Base-by-base conservation (phyloP, 2,888 invertebrate species). In the Macaria liturata region DNA sequence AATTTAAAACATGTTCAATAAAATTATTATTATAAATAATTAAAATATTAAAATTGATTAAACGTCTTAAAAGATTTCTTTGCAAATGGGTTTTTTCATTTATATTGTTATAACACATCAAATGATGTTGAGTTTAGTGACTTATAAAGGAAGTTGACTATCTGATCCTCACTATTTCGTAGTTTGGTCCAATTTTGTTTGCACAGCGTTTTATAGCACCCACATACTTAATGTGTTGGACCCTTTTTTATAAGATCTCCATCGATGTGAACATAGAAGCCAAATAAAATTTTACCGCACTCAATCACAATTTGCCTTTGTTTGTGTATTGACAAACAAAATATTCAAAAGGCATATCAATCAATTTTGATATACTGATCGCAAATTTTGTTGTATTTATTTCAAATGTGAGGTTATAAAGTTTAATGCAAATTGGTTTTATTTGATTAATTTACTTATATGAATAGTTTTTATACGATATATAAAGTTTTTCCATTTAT, bases 101-200 rank as follows among this genome's bases (percentile, higher is more conserved):
- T n/a, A n/a, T n/a, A n/a, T n/a, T n/a, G n/a, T n/a, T n/a, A n/a
- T n/a, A n/a, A n/a, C n/a, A n/a, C n/a, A n/a, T n/a, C n/a, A n/a
- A n/a, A n/a, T n/a, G n/a, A n/a, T n/a, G n/a, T n/a, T n/a, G n/a
- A n/a, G n/a, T n/a, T n/a, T n/a, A n/a, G n/a, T n/a, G 20, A 20
- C 20, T 20, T 20, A 37, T 37, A 2, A 6, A 6, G 34, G 7
- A 8, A 42, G 8, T 42, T 42, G 8, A 32, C 45, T 37, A 9
- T 51, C 51, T 4, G 34, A n/a, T 8, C 31, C 20, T 51, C 4
- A n/a, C 31, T 51, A 39, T 44, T 51, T 45, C n/a, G 51, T 39
- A 37, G 44, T 45, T 74, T 72, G 64, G 68, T 68, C 70, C 75
- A 78, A 77, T 81, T 80, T 79, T 74, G 73, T 75, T 72, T 70